Conservation (phyloP, 2,113 vertebrate genomes). For the Hyla sarda region DNA sequence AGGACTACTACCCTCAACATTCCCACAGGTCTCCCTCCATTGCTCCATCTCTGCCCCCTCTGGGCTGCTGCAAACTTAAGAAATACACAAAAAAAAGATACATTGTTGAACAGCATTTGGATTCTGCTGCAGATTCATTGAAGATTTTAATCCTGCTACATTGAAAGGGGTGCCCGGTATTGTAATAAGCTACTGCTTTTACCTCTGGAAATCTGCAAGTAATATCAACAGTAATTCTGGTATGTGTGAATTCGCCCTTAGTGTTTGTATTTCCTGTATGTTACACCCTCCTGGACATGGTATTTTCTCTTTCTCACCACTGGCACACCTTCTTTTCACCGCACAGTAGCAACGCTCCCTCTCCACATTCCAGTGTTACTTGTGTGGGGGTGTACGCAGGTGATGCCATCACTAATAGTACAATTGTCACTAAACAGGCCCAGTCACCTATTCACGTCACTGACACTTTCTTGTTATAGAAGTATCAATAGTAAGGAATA, state of each 20-base stretch:
- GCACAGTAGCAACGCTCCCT: conserved; percentile 27
- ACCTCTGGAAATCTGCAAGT: too few species aligned
- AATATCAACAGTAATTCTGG: neutral
- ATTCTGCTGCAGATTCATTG: too few species aligned
- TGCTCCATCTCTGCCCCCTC: too few species aligned
- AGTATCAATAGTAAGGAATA: conserved; percentile 24
- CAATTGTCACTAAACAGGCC: conserved; percentile 46
- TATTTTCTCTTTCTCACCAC: neutral
- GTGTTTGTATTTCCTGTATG: conserved; percentile 3
- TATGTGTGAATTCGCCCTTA: neutral
- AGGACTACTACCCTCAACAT: too few species aligned
- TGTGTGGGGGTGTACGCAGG: conserved; percentile 21
- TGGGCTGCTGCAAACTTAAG: too few species aligned
- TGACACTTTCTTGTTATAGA: conserved; percentile 14
- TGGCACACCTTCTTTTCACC: conserved; percentile 21
- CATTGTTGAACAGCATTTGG: too few species aligned
- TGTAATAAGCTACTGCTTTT: too few species aligned
- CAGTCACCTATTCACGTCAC: conserved; percentile 24
- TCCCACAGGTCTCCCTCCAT: too few species aligned
- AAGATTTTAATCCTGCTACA: too few species aligned
- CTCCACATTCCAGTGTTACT: conserved; percentile 43
- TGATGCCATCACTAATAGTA: neutral
- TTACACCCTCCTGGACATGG: conserved; percentile 28
- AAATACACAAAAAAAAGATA: too few species aligned
- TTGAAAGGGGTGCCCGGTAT: too few species aligned